Conservation (phyloP, 2,113 vertebrate genomes). For the Eulemur macaco region DNA sequence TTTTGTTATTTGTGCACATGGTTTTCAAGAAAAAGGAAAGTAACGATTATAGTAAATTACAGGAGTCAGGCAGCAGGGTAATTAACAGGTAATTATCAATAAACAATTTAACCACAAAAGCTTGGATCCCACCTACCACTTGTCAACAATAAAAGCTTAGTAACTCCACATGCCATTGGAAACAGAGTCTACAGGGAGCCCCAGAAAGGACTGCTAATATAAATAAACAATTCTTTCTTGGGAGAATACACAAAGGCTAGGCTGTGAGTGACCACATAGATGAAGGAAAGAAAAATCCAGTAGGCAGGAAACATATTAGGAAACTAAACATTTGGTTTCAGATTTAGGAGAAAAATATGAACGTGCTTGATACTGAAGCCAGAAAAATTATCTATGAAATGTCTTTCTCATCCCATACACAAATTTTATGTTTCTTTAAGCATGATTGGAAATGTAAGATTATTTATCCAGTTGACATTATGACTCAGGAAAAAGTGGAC, state of each 20-base stretch:
- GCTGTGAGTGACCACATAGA: constrained; percentile 62
- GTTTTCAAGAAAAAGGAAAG: constrained; percentile 74
- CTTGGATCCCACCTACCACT: constrained; percentile 83
- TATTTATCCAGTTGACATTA: constrained; percentile 56
- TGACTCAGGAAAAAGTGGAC: constrained; percentile 56
- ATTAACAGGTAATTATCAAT: constrained; percentile 89
- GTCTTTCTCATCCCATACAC: constrained; percentile 66
- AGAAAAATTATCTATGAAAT: constrained; percentile 74
- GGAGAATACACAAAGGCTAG: constrained; percentile 84
- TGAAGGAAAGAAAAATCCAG: constrained; percentile 79
- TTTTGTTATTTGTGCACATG: constrained; percentile 51
- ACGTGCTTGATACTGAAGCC: constrained; percentile 57
- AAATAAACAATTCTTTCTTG: constrained; percentile 87
- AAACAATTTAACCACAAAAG: constrained; percentile 86
- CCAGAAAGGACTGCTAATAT: constrained; percentile 76
- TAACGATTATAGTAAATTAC: constrained; percentile 79
- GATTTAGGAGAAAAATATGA: constrained; percentile 77
- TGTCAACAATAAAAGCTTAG: constrained; percentile 86
- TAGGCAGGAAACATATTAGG: constrained; percentile 80
- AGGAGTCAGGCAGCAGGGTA: constrained; percentile 81
- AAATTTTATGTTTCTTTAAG: constrained; percentile 67
- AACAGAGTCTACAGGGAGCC: constrained; percentile 85
- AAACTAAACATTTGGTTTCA: constrained; percentile 78
- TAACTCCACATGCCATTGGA: constrained; percentile 85
- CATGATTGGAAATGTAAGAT: constrained; percentile 46